These are phyloP conservation scores for Nymphalis polychloros DNA, from an alignment of 2,888 invertebrate genomes.

Conservation along the genomic window DNA sequence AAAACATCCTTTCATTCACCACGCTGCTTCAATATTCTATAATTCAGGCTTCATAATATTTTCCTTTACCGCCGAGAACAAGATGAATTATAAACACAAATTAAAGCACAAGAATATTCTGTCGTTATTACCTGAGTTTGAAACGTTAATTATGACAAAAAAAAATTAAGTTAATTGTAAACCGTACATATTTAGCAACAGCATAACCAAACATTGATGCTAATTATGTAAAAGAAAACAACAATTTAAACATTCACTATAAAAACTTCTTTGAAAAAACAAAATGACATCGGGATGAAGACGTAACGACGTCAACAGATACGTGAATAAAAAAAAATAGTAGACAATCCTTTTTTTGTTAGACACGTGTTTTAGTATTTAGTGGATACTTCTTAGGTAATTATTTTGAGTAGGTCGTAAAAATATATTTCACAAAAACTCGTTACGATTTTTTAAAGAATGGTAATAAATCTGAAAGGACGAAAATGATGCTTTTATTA, in stretches of 20 bases:
- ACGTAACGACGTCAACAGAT: slow-evolving; percentile 37
- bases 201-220: too few relatives aligned
- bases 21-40: too few relatives aligned
- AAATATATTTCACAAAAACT: slow-evolving; percentile 29
- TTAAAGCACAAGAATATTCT: too few relatives aligned
- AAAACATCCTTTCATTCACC: too few relatives aligned
- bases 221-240: slow-evolving; percentile 8
- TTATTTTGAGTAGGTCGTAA: slow-evolving; percentile 33
- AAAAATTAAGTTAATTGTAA: too few relatives aligned
- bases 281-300: slow-evolving; percentile 37
- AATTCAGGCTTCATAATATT: too few relatives aligned
- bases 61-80: too few relatives aligned
- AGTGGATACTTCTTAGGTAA: slow-evolving; percentile 23
- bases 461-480: background rate
- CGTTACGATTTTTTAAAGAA: background rate
- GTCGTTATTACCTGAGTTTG: too few relatives aligned
- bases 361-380: slow-evolving; percentile 35
- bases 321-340: slow-evolving; percentile 31
- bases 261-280: slow-evolving; percentile 23
- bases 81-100: too few relatives aligned
- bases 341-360: slow-evolving; percentile 30
- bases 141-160: too few relatives aligned
- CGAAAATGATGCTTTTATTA: background rate
- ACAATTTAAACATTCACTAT: slow-evolving; percentile 6
- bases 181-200: too few relatives aligned